phyloP scores from a whole-genome alignment of 2,888 invertebrate genomes.

The Amblyteles armatorius region DNA sequence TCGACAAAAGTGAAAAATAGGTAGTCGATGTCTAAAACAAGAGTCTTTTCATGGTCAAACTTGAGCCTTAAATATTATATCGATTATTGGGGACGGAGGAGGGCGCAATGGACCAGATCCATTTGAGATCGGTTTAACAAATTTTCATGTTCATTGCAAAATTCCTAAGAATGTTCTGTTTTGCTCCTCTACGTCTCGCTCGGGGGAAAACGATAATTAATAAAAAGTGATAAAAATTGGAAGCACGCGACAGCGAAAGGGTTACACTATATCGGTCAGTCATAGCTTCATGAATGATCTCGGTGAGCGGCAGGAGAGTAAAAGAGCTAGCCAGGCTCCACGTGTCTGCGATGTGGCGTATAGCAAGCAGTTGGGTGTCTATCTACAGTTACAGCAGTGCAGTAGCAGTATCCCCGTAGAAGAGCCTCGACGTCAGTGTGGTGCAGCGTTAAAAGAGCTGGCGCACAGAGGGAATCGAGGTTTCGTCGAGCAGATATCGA shows the following conservation, averaged over 20 bases:
- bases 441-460: conserved; percentile 49
- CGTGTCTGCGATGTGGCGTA: conserved; percentile 47
- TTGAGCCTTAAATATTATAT: background rate
- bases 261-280: conserved; percentile 36
- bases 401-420: conserved; percentile 31
- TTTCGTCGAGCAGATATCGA: conserved; percentile 78
- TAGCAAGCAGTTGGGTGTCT: background rate
- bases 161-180: background rate
- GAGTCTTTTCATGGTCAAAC: background rate
- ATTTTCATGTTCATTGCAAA: too few species aligned
- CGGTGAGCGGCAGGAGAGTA: conserved; percentile 29
- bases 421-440: conserved; percentile 41
- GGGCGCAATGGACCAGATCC: background rate
- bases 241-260: conserved; percentile 20
- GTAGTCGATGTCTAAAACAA: background rate
- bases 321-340: conserved; percentile 24
- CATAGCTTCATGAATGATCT: conserved; percentile 63
- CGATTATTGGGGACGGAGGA: background rate
- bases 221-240: conserved; percentile 40
- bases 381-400: conserved; percentile 26
- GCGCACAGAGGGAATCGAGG: conserved; percentile 70
- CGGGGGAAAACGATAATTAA: conserved; percentile 10
- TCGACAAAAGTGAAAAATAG: too few species aligned
- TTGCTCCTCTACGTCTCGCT: too few species aligned
- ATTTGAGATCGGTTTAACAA: background rate